Evolutionary conservation across 2,797 vertebrate species (phyloP), one percentile per base, ranked within the genome.

Genomic region (Cygnus olor): DNA sequence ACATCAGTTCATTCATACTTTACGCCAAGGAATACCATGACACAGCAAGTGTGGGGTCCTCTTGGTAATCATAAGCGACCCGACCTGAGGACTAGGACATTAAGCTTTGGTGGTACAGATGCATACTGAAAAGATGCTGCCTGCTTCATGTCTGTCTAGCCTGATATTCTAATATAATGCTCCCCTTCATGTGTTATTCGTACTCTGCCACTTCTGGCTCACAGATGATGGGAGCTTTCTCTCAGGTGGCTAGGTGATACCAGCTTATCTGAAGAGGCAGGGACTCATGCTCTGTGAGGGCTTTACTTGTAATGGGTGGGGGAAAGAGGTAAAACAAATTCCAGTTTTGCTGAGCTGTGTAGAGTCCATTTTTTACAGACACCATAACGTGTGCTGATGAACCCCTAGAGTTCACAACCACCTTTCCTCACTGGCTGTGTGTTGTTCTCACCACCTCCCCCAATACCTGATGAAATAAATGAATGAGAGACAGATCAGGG

Each of bases 1-100:
- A 28, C 18, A 6, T 6, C 4, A 10, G 32, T 54, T 56, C 57
- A 38, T 60, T 70, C 51, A 5, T 47, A 8, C 40, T 25, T 5
- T 51, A 9, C 14, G 19, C 40, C 40, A 45, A 64, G 25, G 44
- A 69, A 9, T 32, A 58, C 42, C 1, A 2, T 13, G 25, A 28
- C 32, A 20, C 20, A 66, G 45, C 24, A 25, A n/a, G 28, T 3
- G 6, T 30, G 42, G 70, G 18, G 14, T 56, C 70, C n/a, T 66
- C 17, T n/a, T 0, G 0, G 27, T 53, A 57, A 17, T 7, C 9
- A 5, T 25, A 65, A 34, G 20, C 18, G 12, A 61, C 27, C 17
- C 58, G 40, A 12, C 28, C 5, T 11, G 25, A 57, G 22, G 57
- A n/a, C 22, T 21, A 45, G 28, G 40, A 28, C 49, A 27, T 32